Percentiles rank a stretch among this genome's conserved stretches.
phyloP scores from a whole-genome alignment of 1,140 invertebrate species.

The Brachionus manjavacas region DNA sequence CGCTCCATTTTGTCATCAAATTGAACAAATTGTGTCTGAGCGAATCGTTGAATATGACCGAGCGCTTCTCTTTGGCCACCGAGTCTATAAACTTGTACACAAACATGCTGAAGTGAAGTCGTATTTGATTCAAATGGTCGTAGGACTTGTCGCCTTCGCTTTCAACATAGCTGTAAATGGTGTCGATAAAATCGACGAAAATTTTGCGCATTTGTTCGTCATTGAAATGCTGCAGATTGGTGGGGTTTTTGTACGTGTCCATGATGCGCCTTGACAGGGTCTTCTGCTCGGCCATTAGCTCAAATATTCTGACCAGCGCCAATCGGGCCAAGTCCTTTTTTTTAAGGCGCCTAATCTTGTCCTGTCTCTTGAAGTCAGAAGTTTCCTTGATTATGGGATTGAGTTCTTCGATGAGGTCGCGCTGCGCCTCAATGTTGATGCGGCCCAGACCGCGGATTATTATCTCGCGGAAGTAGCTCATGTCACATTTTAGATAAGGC shows the following conservation, averaged over 20 bases:
- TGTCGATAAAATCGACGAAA: conserved; percentile 1
- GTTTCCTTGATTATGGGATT: conserved; percentile 83
- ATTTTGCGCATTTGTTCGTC: conserved; percentile 38
- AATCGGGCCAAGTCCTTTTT: conserved; percentile 84
- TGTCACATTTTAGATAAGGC: conserved; percentile 78
- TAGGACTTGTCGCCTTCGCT: conserved; percentile 12
- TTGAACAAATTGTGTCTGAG: conserved; percentile 24
- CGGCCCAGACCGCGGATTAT: conserved; percentile 85
- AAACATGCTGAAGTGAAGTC: conserved; percentile 11
- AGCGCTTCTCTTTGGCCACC: not conserved
- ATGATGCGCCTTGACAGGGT: not conserved
- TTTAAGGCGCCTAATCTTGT: conserved; percentile 79
- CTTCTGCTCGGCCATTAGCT: conserved; percentile 73
- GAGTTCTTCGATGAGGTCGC: conserved; percentile 92
- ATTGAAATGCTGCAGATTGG: not conserved
- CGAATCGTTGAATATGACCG: not conserved
- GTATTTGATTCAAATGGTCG: conserved; percentile 8
- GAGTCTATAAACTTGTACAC: conserved; percentile 18
- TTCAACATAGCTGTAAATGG: conserved; percentile 23
- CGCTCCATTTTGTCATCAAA: conserved; percentile 36
- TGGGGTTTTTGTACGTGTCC: not conserved
- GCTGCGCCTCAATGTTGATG: conserved; percentile 79
- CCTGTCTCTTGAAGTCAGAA: conserved; percentile 85
- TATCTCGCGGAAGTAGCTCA: conserved; percentile 81
- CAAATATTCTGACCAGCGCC: conserved; percentile 80